These are phyloP conservation scores for Hyaena hyaena DNA, from an alignment of 2,113 vertebrate species.

Conservation along the genomic window DNA sequence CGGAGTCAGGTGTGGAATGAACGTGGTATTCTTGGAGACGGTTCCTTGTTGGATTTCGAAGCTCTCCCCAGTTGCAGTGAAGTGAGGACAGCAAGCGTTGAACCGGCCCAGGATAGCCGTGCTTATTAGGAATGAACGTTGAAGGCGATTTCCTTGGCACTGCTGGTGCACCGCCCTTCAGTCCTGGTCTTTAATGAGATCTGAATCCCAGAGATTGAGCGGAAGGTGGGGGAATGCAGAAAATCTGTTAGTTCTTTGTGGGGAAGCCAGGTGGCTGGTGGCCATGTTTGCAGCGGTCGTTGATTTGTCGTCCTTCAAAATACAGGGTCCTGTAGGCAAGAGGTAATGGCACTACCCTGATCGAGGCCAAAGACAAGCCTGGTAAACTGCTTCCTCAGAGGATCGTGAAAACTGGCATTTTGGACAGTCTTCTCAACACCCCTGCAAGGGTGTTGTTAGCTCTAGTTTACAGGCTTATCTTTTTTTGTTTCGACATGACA, in stretches of 20 bases:
- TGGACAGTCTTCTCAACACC: neutral
- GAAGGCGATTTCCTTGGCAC: neutral
- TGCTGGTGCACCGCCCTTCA: accelerated
- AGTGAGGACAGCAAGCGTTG: neutral
- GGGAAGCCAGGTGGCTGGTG: neutral
- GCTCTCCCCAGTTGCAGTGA: accelerated
- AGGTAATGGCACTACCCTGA: neutral
- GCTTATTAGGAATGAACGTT: neutral
- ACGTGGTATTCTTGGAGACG: neutral
- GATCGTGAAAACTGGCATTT: neutral
- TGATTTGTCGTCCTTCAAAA: neutral
- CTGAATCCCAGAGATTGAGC: neutral
- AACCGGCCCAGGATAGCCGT: neutral
- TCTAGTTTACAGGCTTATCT: neutral
- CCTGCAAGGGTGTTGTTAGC: neutral
- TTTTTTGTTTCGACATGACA: neutral
- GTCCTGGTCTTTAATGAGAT: neutral
- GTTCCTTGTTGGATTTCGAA: neutral
- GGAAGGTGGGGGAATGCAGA: neutral
- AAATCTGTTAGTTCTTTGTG: neutral
- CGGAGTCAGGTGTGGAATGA: neutral
- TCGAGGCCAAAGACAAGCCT: neutral
- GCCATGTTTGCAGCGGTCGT: neutral
- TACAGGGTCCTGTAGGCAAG: neutral
- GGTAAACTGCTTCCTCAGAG: neutral